These are phyloP conservation scores for Rhinolophus ferrumequinum DNA, from an alignment of 2,113 vertebrate species.

Conservation along the genomic window DNA sequence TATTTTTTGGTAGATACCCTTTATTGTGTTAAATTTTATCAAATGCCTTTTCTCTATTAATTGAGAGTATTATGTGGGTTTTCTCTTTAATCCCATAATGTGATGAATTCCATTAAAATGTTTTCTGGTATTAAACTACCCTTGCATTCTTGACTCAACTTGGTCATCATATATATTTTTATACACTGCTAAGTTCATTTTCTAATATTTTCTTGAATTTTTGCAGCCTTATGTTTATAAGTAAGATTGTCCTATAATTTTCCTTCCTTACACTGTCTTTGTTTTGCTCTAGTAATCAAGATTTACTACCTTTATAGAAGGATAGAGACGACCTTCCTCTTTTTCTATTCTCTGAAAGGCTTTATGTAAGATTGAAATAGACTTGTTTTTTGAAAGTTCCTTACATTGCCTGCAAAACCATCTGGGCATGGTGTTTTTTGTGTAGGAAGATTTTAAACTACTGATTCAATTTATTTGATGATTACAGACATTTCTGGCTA, in stretches of 20 bases:
- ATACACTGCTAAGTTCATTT: not conserved
- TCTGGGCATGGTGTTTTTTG: not conserved
- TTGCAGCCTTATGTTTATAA: not conserved
- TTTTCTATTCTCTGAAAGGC: not conserved
- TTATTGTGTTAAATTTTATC: not conserved
- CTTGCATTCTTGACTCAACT: not conserved
- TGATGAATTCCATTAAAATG: not conserved
- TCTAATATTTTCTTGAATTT: not conserved
- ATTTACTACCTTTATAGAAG: not conserved
- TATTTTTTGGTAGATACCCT: not conserved
- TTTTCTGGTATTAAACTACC: not conserved
- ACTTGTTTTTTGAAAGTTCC: not conserved
- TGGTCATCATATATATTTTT: not conserved
- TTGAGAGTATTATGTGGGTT: not conserved
- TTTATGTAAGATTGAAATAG: not conserved
- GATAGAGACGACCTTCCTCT: not conserved
- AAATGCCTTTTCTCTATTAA: not conserved
- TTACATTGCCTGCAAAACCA: conserved; percentile 15
- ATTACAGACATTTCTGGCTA: not conserved
- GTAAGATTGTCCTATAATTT: not conserved
- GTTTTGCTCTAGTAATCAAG: not conserved
- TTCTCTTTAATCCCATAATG: not conserved
- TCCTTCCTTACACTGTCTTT: not conserved
- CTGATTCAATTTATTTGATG: conserved; percentile 29
- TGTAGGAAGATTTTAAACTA: conserved; percentile 35